Conservation (phyloP, 2,888 invertebrate species). For the Pseudoips prasinana region DNA sequence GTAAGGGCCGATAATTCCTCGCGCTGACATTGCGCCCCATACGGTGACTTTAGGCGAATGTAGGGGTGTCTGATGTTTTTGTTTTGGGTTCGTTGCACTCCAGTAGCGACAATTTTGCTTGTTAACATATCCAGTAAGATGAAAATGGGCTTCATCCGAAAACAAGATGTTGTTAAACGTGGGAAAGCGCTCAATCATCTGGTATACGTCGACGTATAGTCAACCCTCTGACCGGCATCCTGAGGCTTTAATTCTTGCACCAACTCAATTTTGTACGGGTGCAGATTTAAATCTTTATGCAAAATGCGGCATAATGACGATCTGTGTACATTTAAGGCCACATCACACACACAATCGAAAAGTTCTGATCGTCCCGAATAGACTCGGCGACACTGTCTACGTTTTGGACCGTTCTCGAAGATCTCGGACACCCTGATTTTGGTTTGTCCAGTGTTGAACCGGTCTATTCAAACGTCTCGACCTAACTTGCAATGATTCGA, state of each 20-base stretch:
- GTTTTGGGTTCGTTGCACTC: constrained; percentile 15
- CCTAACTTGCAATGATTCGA: not conserved
- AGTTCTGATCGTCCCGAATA: too few relatives aligned
- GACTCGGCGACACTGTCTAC: too few relatives aligned
- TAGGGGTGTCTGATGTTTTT: constrained; percentile 20
- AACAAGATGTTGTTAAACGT: constrained; percentile 14
- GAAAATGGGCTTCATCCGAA: constrained; percentile 20
- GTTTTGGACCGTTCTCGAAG: too few relatives aligned
- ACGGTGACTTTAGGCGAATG: constrained; percentile 20
- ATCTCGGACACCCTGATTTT: too few relatives aligned
- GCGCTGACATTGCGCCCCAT: constrained; percentile 19
- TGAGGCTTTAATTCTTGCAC: too few relatives aligned
- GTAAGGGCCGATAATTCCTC: constrained; percentile 25
- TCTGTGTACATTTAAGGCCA: too few relatives aligned
- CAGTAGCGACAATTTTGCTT: constrained; percentile 24
- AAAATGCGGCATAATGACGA: too few relatives aligned
- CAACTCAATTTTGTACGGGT: too few relatives aligned
- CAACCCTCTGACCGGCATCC: constrained; percentile 8
- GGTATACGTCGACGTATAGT: constrained; percentile 7
- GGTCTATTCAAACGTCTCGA: constrained; percentile 1
- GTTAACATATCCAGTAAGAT: constrained; percentile 20
- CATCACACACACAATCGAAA: too few relatives aligned
- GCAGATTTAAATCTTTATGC: too few relatives aligned
- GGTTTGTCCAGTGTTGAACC: constrained; percentile 5
- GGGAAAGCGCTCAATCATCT: constrained; percentile 14